Conservation (phyloP, 1,140 invertebrate species). For the Caenorhabditis brenneri region DNA sequence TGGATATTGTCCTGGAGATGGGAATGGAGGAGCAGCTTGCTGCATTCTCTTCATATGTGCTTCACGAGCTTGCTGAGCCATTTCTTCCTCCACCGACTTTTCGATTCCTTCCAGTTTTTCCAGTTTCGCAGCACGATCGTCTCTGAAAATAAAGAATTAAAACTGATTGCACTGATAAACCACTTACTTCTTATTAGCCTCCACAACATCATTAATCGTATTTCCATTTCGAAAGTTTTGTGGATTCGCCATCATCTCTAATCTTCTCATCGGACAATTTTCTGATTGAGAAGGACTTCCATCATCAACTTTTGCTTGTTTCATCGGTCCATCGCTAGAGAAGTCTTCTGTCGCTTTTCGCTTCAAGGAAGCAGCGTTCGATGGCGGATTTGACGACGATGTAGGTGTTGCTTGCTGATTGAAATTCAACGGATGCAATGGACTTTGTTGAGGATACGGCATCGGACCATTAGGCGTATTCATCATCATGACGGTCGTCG, state of each 20-base stretch:
- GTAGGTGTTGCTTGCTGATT: slow-evolving; percentile 3
- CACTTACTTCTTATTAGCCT: slow-evolving; percentile 28
- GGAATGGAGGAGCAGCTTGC: neutral
- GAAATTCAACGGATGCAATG: neutral
- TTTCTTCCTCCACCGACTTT: slow-evolving; percentile 3
- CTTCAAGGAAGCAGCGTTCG: neutral
- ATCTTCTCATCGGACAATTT: neutral
- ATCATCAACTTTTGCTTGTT: neutral
- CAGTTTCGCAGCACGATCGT: neutral
- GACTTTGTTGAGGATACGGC: neutral
- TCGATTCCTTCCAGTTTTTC: slow-evolving; percentile 5
- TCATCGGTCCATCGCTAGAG: neutral
- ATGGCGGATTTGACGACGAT: neutral
- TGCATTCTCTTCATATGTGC: slow-evolving; percentile 29
- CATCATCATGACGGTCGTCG: neutral
- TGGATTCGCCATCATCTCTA: slow-evolving; percentile 12
- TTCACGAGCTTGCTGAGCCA: slow-evolving; percentile 3
- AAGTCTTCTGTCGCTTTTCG: neutral
- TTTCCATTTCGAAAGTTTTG: neutral
- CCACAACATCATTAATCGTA: slow-evolving; percentile 2
- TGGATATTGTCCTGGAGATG: slow-evolving; percentile 10
- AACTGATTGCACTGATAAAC: too few species aligned
- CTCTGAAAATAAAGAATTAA: neutral
- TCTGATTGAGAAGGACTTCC: neutral
- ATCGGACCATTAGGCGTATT: neutral